These are phyloP conservation scores for Semotilus atromaculatus DNA, from an alignment of 2,797 vertebrate species.

Conservation along the genomic window DNA sequence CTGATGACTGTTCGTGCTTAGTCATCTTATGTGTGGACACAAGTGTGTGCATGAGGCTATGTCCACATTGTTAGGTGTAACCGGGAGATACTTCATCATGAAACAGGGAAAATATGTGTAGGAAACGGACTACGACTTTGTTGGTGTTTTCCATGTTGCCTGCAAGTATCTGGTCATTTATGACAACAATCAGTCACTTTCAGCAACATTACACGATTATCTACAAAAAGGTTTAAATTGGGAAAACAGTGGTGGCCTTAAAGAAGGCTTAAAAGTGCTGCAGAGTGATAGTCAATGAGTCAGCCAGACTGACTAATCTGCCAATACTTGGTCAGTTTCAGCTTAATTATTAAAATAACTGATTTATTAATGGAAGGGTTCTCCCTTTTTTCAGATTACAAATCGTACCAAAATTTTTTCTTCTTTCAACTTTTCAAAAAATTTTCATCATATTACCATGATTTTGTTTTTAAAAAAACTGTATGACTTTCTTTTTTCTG, in stretches of 20 bases:
- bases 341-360: not conserved
- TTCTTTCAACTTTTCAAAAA: not conserved
- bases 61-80: not conserved
- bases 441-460: not conserved
- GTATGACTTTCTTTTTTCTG: not conserved
- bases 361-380: not conserved
- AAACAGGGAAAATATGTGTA: not conserved
- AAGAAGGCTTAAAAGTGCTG: not conserved
- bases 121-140: not conserved
- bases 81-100: not conserved
- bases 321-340: not conserved
- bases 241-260: not conserved
- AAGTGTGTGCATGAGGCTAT: not conserved
- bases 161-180: not conserved
- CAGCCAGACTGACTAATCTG: not conserved
- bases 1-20: constrained; percentile 8
- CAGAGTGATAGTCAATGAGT: not conserved
- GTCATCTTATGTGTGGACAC: constrained; percentile 10
- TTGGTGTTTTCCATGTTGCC: not conserved
- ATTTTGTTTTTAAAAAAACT: not conserved
- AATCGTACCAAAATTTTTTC: not conserved
- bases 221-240: not conserved
- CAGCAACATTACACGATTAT: not conserved
- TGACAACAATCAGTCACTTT: not conserved
- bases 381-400: not conserved